Percentiles rank a stretch among this genome's conserved stretches.
These are phyloP conservation scores for Trachemys scripta DNA, from an alignment of 2,113 vertebrate species.

Conservation along the genomic window DNA sequence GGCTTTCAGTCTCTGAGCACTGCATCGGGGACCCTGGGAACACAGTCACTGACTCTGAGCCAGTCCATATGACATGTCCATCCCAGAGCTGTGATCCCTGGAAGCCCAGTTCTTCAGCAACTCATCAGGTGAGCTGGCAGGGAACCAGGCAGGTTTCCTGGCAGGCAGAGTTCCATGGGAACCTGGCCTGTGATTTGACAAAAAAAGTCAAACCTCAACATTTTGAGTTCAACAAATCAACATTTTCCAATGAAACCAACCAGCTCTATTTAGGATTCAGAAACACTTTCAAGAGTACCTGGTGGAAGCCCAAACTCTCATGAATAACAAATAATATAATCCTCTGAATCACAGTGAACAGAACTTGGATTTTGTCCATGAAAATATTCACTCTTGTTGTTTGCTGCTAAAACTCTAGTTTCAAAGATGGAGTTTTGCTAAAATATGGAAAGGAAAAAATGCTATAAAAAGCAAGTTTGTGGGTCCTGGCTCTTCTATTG, in stretches of 20 bases:
- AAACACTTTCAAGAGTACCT: not conserved
- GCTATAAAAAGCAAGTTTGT: slow-evolving; percentile 5
- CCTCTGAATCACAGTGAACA: not conserved
- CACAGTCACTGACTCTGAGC: not conserved
- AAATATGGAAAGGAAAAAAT: not conserved
- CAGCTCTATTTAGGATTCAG: not conserved
- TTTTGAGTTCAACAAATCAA: not conserved
- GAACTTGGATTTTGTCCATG: slow-evolving; percentile 26
- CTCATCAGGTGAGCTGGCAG: not conserved
- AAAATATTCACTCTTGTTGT: not conserved
- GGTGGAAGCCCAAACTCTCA: not conserved
- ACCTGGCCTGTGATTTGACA: no score
- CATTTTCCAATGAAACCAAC: not conserved
- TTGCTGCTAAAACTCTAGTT: not conserved
- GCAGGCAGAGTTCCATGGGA: no score
- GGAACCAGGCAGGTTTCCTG: no score
- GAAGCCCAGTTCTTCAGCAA: not conserved
- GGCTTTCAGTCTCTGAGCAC: not conserved
- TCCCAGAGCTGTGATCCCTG: not conserved
- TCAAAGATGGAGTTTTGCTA: not conserved
- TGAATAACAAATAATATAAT: slow-evolving; percentile 21
- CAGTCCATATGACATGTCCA: not conserved
- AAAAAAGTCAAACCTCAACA: not conserved
- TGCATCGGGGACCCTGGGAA: not conserved
- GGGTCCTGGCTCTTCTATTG: not conserved